Percentiles rank a stretch among this genome's conserved stretches.
Conservation (phyloP, 2,797 vertebrate species). For the Gambusia yucatana region DNA sequence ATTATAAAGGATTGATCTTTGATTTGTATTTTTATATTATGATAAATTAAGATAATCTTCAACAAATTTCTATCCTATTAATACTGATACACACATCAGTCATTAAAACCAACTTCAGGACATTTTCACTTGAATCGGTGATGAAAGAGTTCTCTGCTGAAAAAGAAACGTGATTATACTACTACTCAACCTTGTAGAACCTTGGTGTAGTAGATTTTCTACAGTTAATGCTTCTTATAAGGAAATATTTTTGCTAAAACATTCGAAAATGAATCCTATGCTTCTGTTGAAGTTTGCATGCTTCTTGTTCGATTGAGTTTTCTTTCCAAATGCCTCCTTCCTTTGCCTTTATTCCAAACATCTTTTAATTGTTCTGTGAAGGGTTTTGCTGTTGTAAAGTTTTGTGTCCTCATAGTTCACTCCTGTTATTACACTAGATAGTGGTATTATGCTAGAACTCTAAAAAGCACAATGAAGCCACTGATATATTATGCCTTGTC, state of each 20-base stretch:
- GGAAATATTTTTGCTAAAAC: background rate
- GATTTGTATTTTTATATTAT: background rate
- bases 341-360: background rate
- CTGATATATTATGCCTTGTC: conserved; percentile 9
- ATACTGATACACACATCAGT: background rate
- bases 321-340: background rate
- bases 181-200: background rate
- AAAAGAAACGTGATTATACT: background rate
- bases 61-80: background rate
- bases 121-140: background rate
- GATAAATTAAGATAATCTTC: background rate
- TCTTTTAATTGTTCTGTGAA: background rate
- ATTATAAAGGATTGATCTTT: background rate
- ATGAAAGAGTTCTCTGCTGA: background rate
- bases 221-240: background rate
- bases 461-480: conserved; percentile 4
- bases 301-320: background rate
- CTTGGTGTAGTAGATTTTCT: background rate
- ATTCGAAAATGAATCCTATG: background rate
- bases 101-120: background rate
- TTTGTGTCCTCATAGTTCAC: background rate
- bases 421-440: background rate
- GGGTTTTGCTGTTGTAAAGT: background rate
- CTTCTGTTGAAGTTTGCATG: background rate
- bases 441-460: background rate